Percentiles rank a stretch among this genome's conserved stretches.
Conservation (phyloP, 1,140 invertebrate species). For the Melanaphis sacchari region DNA sequence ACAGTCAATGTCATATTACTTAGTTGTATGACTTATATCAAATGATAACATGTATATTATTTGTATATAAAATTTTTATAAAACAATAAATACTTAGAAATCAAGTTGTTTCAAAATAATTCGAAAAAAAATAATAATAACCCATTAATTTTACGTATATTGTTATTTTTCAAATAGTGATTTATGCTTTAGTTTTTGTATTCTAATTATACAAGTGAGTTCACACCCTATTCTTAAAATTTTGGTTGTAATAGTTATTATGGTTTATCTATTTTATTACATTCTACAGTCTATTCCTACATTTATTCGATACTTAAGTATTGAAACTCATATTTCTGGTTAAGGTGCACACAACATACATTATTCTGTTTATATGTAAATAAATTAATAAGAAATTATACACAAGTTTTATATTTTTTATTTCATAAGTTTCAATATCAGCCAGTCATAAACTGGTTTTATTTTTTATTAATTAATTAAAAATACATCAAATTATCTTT, state of each 20-base stretch:
- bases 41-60: neutral
- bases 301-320: neutral
- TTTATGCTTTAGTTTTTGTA: neutral
- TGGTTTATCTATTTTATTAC: neutral
- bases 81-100: neutral
- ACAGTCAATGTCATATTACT: neutral
- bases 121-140: neutral
- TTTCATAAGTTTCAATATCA: neutral
- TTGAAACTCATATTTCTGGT: neutral
- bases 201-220: neutral
- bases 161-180: neutral
- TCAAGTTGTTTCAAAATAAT: neutral
- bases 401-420: neutral
- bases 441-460: neutral
- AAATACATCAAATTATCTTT: neutral
- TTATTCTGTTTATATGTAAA: neutral
- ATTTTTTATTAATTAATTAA: neutral
- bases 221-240: neutral
- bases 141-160: neutral
- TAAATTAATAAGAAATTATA: neutral
- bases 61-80: neutral
- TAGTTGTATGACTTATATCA: neutral
- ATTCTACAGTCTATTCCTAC: neutral
- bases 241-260: neutral
- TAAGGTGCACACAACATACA: neutral